Percentiles rank a stretch among this genome's conserved stretches.
These are phyloP conservation scores for Bombycilla garrulus DNA, from an alignment of 2,113 vertebrate genomes.

Conservation along the genomic window DNA sequence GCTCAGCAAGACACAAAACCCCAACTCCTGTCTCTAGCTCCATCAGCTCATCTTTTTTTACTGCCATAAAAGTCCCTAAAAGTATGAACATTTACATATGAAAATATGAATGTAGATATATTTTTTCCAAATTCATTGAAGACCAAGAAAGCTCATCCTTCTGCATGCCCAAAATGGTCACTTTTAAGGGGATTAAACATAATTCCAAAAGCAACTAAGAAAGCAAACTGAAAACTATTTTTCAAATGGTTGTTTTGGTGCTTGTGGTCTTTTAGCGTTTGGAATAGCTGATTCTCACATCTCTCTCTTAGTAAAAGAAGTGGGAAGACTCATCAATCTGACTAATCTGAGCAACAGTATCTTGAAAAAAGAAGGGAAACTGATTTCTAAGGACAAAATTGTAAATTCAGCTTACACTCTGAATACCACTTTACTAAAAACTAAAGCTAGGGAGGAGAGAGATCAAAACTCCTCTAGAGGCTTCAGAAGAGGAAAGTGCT, in stretches of 20 bases:
- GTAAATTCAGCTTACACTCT: background rate
- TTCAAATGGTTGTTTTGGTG: background rate
- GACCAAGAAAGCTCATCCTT: background rate
- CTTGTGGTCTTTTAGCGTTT: background rate
- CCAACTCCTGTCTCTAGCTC: background rate
- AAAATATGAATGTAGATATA: background rate
- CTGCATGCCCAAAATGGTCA: background rate
- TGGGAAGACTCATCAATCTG: slow-evolving; percentile 19
- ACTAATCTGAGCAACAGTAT: slow-evolving; percentile 8
- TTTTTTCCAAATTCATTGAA: background rate
- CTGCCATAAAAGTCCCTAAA: background rate
- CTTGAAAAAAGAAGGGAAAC: background rate
- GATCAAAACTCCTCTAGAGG: background rate
- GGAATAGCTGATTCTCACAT: slow-evolving; percentile 1
- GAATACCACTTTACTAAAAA: background rate
- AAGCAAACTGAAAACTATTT: background rate
- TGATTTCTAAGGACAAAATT: background rate
- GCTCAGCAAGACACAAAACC: background rate
- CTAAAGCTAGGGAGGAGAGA: background rate
- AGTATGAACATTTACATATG: background rate
- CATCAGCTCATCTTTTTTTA: background rate
- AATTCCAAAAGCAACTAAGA: background rate
- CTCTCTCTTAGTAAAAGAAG: background rate
- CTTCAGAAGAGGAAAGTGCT: background rate
- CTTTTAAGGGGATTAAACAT: background rate